phyloP scores from a whole-genome alignment of 2,113 vertebrate genomes.

The Cairina moschata region DNA sequence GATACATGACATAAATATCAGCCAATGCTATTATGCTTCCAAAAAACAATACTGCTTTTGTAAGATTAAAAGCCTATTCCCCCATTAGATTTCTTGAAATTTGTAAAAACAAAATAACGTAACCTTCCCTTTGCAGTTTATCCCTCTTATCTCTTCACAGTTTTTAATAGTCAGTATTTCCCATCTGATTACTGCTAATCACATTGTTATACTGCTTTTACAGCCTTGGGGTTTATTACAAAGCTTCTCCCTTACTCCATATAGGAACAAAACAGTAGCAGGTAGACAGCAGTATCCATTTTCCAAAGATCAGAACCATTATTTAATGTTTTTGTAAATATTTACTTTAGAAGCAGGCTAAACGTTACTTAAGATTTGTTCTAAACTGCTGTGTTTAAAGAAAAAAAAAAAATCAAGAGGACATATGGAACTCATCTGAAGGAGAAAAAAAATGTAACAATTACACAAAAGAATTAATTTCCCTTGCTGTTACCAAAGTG shows the following conservation, averaged over 20 bases:
- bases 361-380: conserved; percentile 63
- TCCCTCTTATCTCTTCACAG: conserved; percentile 4
- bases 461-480: conserved; percentile 71
- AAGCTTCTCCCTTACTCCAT: neutral
- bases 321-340: conserved; percentile 73
- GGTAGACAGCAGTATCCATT: conserved; percentile 49
- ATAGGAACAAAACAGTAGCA: conserved; percentile 65
- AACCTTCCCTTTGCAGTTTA: conserved; percentile 1
- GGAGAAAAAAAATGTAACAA: conserved; percentile 50
- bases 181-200: conserved; percentile 48
- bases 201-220: neutral
- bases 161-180: conserved; percentile 40
- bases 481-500: conserved; percentile 45
- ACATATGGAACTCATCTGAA: conserved; percentile 74
- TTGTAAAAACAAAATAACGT: neutral
- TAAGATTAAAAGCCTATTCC: neutral
- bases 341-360: conserved; percentile 67
- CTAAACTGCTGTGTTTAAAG: conserved; percentile 65
- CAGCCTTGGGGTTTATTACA: neutral
- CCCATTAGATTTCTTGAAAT: neutral
- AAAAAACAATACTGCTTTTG: neutral
- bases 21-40: neutral
- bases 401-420: conserved; percentile 59
- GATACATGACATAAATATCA: conserved; percentile 34
- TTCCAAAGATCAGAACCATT: conserved; percentile 53